Conservation (phyloP, 2,888 invertebrate species). For the Drosophila rellima region DNA sequence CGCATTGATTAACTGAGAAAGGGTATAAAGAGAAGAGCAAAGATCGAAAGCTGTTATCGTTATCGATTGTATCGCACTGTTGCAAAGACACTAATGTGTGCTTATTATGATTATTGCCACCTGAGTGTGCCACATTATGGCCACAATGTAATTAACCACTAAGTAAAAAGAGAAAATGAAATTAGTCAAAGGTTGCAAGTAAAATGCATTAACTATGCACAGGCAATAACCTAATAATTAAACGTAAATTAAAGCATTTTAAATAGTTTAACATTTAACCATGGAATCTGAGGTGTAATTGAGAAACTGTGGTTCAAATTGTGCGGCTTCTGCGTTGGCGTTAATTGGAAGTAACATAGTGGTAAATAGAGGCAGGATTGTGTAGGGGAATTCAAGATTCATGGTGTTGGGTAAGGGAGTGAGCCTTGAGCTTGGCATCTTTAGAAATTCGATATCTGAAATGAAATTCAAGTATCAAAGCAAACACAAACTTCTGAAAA, state of each 20-base stretch:
- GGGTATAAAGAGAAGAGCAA: not conserved
- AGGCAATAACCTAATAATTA: slow-evolving; percentile 39
- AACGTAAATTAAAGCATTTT: slow-evolving; percentile 41
- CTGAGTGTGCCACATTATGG: not conserved
- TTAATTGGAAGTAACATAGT: slow-evolving; percentile 50
- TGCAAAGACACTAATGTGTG: not conserved
- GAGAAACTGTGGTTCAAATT: slow-evolving; percentile 43
- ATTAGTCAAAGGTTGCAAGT: slow-evolving; percentile 10
- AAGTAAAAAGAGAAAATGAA: not conserved
- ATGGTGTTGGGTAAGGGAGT: not conserved
- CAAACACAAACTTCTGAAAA: slow-evolving; percentile 45
- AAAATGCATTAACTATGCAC: slow-evolving; percentile 25
- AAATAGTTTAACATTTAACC: slow-evolving; percentile 37
- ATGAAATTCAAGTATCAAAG: slow-evolving; percentile 77
- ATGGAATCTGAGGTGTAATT: slow-evolving; percentile 43
- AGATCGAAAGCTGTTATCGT: not conserved
- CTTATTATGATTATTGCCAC: slow-evolving; percentile 6
- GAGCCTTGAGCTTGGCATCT: slow-evolving; percentile 15
- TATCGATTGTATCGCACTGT: slow-evolving; percentile 12
- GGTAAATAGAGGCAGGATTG: not conserved
- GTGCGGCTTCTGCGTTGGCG: slow-evolving; percentile 39
- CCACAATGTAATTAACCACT: not conserved
- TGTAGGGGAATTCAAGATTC: not conserved
- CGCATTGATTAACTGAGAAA: slow-evolving; percentile 10
- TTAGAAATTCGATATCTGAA: slow-evolving; percentile 39